Percentiles rank a stretch among this genome's conserved stretches.
Conservation (phyloP, 2,888 invertebrate genomes). For the Eupelmus urozonus region DNA sequence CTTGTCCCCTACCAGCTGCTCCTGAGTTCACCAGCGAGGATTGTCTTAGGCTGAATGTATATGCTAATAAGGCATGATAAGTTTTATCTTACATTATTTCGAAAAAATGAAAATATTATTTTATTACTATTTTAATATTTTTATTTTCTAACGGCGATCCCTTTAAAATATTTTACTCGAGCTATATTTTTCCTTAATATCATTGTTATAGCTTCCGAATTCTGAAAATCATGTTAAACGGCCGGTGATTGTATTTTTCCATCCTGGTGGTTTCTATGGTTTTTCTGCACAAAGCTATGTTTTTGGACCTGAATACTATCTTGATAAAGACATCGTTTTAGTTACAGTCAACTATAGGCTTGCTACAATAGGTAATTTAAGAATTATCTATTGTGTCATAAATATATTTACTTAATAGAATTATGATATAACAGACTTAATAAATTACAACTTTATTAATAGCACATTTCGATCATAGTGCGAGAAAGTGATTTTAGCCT, state of each 20-base stretch:
- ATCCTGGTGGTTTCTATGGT: constrained; percentile 83
- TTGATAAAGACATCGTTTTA: constrained; percentile 71
- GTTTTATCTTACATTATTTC: not conserved
- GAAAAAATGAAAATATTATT: too few species aligned
- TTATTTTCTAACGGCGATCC: too few species aligned
- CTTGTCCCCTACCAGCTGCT: constrained; percentile 78
- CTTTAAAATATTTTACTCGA: too few species aligned
- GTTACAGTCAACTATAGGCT: constrained; percentile 73
- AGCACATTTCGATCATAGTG: too few species aligned
- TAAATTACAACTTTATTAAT: too few species aligned
- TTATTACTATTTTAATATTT: too few species aligned
- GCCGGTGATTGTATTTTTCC: constrained; percentile 84
- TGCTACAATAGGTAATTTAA: constrained; percentile 71
- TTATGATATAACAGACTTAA: too few species aligned
- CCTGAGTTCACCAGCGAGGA: constrained; percentile 78
- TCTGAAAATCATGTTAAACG: constrained; percentile 57
- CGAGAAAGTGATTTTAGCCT: too few species aligned
- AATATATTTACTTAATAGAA: too few species aligned
- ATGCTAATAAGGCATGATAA: constrained; percentile 77
- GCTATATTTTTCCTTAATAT: not conserved
- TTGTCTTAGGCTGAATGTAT: constrained; percentile 83
- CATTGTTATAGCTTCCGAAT: not conserved
- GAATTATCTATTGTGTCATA: too few species aligned
- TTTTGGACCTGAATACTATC: constrained; percentile 70
- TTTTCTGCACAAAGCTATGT: constrained; percentile 80